Evolutionary conservation across 2,113 vertebrate species (phyloP).

Genomic region (Tetrao urogallus): DNA sequence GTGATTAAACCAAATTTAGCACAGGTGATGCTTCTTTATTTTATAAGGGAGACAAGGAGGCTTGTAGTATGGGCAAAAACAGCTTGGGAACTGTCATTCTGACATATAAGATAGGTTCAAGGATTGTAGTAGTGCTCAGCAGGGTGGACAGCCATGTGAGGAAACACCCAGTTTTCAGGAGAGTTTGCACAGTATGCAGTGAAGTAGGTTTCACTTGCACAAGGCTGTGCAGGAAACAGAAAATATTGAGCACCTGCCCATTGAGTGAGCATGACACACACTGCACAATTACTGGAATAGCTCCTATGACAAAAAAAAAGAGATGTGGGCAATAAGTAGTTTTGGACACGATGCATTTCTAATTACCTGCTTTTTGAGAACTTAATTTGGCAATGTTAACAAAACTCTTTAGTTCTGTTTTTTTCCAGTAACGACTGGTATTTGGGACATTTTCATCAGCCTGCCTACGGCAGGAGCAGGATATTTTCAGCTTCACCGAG

Average conservation of each 20-base stretch:
- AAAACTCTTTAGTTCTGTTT: not conserved
- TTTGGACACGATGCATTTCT: not conserved
- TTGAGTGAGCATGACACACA: not conserved
- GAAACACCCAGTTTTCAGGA: not conserved
- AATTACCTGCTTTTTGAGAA: not conserved
- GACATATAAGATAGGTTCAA: not conserved
- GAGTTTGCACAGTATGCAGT: not conserved
- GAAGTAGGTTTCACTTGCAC: not conserved
- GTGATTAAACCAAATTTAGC: not conserved
- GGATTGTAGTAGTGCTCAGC: not conserved
- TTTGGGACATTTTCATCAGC: not conserved
- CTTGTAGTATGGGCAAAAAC: not conserved
- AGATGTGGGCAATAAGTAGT: not conserved
- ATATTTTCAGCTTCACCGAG: not conserved
- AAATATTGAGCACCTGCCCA: not conserved
- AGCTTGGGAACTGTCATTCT: not conserved
- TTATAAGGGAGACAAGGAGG: fast-evolving
- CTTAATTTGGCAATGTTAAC: not conserved
- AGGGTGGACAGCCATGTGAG: not conserved
- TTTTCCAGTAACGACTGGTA: not conserved
- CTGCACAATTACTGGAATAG: not conserved
- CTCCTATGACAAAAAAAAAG: not conserved
- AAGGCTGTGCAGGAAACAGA: not conserved
- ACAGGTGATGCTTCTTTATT: not conserved
- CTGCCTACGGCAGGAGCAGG: not conserved